Evolutionary conservation across 2,797 vertebrate genomes (phyloP).

Genomic region (Bradypodion pumilum): DNA sequence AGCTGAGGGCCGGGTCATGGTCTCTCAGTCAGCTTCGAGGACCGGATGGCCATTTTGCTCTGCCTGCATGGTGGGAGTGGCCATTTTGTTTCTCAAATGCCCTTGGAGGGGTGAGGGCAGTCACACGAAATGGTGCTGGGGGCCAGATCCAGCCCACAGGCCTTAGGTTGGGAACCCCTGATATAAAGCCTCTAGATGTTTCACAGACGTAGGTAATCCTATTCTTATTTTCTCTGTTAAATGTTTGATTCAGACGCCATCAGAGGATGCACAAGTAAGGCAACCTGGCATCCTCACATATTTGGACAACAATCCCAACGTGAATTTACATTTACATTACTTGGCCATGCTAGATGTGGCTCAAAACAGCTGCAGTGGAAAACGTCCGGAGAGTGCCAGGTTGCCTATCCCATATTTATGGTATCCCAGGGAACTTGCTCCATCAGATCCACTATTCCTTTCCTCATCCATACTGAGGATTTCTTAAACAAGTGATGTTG

Average conservation of each 20-base stretch:
- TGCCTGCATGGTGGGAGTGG: too few species aligned
- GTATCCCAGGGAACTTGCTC: background rate
- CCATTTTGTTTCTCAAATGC: too few species aligned
- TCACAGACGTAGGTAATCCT: background rate
- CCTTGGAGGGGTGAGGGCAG: too few species aligned
- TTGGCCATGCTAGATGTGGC: background rate
- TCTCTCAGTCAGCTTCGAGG: too few species aligned
- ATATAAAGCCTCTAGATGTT: background rate
- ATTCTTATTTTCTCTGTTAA: background rate
- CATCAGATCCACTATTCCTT: background rate
- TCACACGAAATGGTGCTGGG: too few species aligned
- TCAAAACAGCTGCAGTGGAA: background rate
- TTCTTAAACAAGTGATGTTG: background rate
- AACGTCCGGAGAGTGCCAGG: background rate
- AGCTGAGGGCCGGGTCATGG: too few species aligned
- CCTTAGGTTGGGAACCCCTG: too few species aligned
- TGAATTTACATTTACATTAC: too few species aligned
- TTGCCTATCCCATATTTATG: background rate
- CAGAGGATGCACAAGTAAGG: background rate
- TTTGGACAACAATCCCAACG: background rate
- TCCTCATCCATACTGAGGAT: background rate
- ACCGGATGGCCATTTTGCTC: too few species aligned
- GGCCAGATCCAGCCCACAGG: too few species aligned
- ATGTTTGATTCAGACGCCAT: background rate
- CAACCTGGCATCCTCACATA: background rate